Conservation (phyloP, 2,888 invertebrate genomes). For the Lathronympha strigana region DNA sequence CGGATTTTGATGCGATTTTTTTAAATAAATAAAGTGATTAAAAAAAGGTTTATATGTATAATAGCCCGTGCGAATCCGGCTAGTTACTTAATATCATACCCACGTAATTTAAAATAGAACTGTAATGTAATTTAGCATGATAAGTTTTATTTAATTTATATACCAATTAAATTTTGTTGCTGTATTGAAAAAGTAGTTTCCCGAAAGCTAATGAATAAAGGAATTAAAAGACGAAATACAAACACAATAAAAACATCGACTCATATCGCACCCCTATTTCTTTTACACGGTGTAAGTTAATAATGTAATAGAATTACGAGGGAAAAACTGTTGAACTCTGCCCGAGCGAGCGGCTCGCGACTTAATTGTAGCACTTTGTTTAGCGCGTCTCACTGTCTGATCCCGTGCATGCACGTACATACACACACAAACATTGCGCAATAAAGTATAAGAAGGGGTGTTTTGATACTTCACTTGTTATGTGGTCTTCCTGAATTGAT, state of each 20-base stretch:
- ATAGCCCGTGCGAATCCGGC: no score
- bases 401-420: constrained; percentile 23
- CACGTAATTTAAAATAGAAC: no score
- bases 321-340: constrained; percentile 82
- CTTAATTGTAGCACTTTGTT: constrained; percentile 82
- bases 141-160: no score
- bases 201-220: no score
- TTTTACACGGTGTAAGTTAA: constrained; percentile 82
- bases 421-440: constrained; percentile 12
- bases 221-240: constrained; percentile 10
- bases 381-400: constrained; percentile 58
- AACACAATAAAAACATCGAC: constrained; percentile 5
- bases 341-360: constrained; percentile 70
- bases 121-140: no score
- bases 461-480: constrained; percentile 12
- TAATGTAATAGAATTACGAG: constrained; percentile 84
- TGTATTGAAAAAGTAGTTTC: no score
- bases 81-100: no score
- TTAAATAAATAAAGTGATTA: no score
- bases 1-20: no score
- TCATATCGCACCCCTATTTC: constrained; percentile 58
- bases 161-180: no score
- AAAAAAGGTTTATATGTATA: no score
- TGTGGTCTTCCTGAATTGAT: constrained; percentile 27
- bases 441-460: constrained; percentile 4